Evolutionary conservation across 2,888 invertebrate species (phyloP).

Genomic region (Lydus trimaculatus): DNA sequence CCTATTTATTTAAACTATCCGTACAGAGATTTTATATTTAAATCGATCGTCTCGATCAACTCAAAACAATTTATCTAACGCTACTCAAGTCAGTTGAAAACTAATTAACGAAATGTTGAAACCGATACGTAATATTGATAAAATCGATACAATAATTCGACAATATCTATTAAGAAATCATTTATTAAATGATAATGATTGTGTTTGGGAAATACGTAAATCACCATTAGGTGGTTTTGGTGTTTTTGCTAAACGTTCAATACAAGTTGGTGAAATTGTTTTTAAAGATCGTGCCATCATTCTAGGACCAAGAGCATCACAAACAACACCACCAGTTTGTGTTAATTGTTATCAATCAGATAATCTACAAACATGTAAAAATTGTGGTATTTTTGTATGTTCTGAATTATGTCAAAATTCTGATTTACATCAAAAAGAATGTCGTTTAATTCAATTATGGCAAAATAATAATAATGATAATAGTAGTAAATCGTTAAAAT

Average conservation of each 20-base stretch:
- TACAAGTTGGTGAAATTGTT: conserved; percentile 72
- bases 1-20: neutral
- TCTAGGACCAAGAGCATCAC: conserved; percentile 71
- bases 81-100: neutral
- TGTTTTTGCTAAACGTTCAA: conserved; percentile 72
- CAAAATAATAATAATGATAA: conserved; percentile 59
- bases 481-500: conserved; percentile 26
- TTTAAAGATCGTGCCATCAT: conserved; percentile 76
- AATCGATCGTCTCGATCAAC: neutral
- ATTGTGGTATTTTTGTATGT: conserved; percentile 77
- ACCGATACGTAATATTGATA: neutral
- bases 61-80: neutral
- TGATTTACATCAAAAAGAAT: conserved; percentile 69
- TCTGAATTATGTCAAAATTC: conserved; percentile 69
- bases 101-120: neutral
- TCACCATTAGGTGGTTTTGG: conserved; percentile 75
- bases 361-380: conserved; percentile 62
- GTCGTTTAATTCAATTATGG: conserved; percentile 68
- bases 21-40: neutral
- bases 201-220: conserved; percentile 66
- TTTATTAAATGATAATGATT: neutral
- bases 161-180: neutral
- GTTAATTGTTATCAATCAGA: conserved; percentile 68
- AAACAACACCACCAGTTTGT: conserved; percentile 67
- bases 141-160: neutral